Evolutionary conservation across 2,113 vertebrate genomes (phyloP), one percentile per base, ranked within the genome.

Genomic region (Chrysemys picta): DNA sequence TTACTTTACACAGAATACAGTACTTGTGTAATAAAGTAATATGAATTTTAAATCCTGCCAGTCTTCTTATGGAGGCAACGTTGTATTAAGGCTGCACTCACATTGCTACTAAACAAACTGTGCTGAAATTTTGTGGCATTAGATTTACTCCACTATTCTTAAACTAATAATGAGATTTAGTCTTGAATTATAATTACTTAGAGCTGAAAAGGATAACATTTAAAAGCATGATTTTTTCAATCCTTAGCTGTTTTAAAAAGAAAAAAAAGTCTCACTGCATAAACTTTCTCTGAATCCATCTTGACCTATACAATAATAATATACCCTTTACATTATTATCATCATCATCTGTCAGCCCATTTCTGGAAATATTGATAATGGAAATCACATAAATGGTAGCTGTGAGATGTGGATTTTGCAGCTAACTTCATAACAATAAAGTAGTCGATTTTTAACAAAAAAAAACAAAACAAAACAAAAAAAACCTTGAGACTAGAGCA

Each of bases 81-180:
- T 31, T 69, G 35, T 35, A 0, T n/a, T 2, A 1, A 8, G 11
- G 5, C 19, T 76, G 22, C 38, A 45, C 19, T n/a, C 62, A 45
- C 22, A 27, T 93, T 57, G 27, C 27, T 87, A 87, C 88, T 76
- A 42, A 84, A 17, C 5, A 59, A 87, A 80, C 89, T 96, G 86
- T 95, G 87, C 91, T 97, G 94, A 96, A 97, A 93, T 94, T 94
- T 96, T 0, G 24, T 95, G 96, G 85, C 91, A 5, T 1, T 82
- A 16, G 49, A 7, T 31, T 80, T 89, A 62, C 69, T 86, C 4
- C 82, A 35, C 29, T 78, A 49, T 52, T 14, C 1, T 5, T 10
- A 8, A 50, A 45, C 10, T 75, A 16, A 14, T 82, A 42, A 24
- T 11, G 17, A 52, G 16, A 12, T 88, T 90, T 56, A 53, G 50